Percentiles rank a stretch among this genome's conserved stretches.
Conservation (phyloP, 2,113 vertebrate genomes). For the Triplophysa rosa region DNA sequence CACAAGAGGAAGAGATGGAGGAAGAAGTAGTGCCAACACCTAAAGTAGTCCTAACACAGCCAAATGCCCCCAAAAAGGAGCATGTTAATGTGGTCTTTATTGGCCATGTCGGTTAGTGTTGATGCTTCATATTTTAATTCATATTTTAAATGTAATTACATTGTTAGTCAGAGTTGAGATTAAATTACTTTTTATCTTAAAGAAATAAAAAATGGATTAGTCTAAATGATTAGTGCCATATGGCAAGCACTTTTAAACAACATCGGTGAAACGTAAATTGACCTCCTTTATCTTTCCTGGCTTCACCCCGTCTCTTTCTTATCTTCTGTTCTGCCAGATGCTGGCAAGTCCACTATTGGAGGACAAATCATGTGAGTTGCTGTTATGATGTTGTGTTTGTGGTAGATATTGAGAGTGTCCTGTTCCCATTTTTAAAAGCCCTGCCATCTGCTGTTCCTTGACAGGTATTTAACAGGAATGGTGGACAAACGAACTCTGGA, state of each 20-base stretch:
- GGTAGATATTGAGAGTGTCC: background rate
- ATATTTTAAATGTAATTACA: background rate
- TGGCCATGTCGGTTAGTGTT: constrained; percentile 84
- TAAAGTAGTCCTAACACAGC: constrained; percentile 77
- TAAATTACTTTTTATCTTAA: background rate
- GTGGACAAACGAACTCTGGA: constrained; percentile 91
- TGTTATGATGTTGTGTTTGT: background rate
- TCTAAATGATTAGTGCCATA: background rate
- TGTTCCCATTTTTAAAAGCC: constrained; percentile 9
- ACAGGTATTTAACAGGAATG: constrained; percentile 91
- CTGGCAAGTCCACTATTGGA: constrained; percentile 90
- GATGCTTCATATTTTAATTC: background rate
- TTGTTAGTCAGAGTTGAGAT: no score
- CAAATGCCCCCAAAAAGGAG: constrained; percentile 88
- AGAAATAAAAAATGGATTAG: background rate
- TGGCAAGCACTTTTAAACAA: background rate
- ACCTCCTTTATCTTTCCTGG: constrained; percentile 38
- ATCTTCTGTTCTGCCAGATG: constrained; percentile 69
- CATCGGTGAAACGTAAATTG: background rate
- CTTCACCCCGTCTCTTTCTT: constrained; percentile 14
- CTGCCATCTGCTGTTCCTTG: background rate
- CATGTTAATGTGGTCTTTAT: constrained; percentile 92
- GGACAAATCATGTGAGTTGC: constrained; percentile 90
- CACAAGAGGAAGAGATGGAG: constrained; percentile 78
- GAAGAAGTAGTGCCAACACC: constrained; percentile 85